phyloP scores from a whole-genome alignment of 2,797 vertebrate genomes.

The Fratercula arctica region DNA sequence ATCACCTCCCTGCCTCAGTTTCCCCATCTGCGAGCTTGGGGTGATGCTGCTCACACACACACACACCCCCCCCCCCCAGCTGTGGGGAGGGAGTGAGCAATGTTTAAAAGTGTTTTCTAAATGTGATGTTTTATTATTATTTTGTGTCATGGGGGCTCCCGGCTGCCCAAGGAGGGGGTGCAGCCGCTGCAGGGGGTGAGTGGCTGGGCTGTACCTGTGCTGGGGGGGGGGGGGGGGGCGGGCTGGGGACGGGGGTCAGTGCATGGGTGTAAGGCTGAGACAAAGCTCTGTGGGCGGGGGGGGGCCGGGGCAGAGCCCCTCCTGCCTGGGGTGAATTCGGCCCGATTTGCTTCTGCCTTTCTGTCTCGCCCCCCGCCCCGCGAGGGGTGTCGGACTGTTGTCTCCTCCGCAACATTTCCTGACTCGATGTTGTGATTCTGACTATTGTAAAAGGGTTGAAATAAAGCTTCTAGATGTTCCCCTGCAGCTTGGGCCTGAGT shows the following conservation, averaged over 20 bases:
- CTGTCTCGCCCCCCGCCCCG: background rate
- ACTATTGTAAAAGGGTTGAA: conserved; percentile 75
- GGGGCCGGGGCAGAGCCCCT: background rate
- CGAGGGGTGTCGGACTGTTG: background rate
- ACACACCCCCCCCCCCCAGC: too few relatives aligned
- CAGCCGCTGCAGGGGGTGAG: background rate
- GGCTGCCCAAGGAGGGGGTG: background rate
- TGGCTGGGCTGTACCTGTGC: background rate
- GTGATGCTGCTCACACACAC: background rate
- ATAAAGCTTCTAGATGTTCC: conserved; percentile 78
- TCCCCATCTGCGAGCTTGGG: background rate
- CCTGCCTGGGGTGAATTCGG: background rate
- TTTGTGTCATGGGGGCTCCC: too few relatives aligned
- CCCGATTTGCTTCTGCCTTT: background rate
- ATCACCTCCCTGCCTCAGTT: background rate
- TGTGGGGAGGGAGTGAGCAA: background rate
- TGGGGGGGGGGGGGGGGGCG: background rate
- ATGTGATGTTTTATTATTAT: background rate
- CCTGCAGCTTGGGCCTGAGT: background rate
- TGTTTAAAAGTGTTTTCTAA: background rate
- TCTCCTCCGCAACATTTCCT: conserved; percentile 57
- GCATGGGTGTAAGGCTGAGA: background rate
- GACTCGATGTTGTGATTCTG: conserved; percentile 70
- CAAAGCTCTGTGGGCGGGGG: background rate
- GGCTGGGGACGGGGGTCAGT: background rate